Evolutionary conservation across 2,113 vertebrate genomes (phyloP), one percentile per base, ranked within the genome.

Genomic region (Nanorana parkeri): DNA sequence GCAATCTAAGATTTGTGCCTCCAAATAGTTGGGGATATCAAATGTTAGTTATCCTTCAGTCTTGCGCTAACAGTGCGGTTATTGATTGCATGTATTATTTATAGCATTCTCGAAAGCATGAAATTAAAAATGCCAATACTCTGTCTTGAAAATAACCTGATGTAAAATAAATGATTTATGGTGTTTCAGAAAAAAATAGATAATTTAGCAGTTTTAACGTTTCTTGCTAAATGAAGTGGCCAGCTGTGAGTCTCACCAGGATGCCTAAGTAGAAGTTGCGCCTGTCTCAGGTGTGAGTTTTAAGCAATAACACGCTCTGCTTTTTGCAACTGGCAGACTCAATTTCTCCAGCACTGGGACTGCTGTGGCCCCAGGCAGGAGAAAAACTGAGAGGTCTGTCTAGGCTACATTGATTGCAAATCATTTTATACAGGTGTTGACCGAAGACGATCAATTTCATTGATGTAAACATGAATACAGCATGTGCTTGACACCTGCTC

Each of bases 371-470:
- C 80, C 69, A 75, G 71, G 71, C 51, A 64, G 71, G 21, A 58
- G 80, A 51, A 65, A 58, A 75, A 75, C 66, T 75, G 7, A 76
- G 80, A 68, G 61, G 61, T 41, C 54, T 60, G 71, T 68, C 51
- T 60, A 51, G 73, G 29, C 63, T 20, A 28, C 63, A 83, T 83
- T 76, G 80, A 83, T 83, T 83, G 29, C 52, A 55, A 75, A 67
- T 83, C 80, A 83, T 68, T 76, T 67, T 76, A 55, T 68, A 76
- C 63, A 83, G 80, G 80, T 83, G 80, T 75, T 23, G 71, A 60
- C 71, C 52, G 72, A 83, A 74, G 64, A 66, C 61, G 71, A 83
- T 83, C 80, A 61, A 83, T 83, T 76, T n/a, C 72, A 83, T 83
- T 83, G 80, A 83, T 83, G 80, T n/a, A 67, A 66, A 26, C 28